Conservation (phyloP, 2,888 invertebrate genomes). For the Limulus polyphemus region DNA sequence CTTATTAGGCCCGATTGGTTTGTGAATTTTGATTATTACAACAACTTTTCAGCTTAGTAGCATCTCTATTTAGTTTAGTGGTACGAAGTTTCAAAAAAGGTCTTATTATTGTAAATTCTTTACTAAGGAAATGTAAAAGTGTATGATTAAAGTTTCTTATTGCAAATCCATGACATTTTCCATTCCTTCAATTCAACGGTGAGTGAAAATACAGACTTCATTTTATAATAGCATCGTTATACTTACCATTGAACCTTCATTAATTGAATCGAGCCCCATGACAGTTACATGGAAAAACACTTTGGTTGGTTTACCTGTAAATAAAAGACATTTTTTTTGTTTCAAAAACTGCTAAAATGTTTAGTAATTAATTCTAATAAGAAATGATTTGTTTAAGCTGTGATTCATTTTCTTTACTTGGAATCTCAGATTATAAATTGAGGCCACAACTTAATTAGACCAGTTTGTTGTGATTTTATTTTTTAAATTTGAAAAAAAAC, state of each 20-base stretch:
- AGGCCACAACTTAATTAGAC: too few relatives aligned
- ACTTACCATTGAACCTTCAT: conserved; percentile 83
- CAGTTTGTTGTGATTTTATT: too few relatives aligned
- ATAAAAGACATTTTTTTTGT: too few relatives aligned
- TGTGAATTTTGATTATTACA: not conserved
- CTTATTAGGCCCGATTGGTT: too few relatives aligned
- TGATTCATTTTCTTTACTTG: too few relatives aligned
- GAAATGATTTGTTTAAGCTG: too few relatives aligned
- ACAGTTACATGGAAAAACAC: conserved; percentile 87
- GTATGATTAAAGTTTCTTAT: too few relatives aligned
- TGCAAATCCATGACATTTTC: too few relatives aligned
- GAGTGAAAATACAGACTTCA: conserved; percentile 3
- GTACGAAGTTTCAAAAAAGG: not conserved
- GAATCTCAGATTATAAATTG: too few relatives aligned
- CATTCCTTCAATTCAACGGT: not conserved
- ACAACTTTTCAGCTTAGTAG: not conserved
- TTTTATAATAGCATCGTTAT: not conserved
- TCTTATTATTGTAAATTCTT: not conserved
- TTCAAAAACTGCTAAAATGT: not conserved
- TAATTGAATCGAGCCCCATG: conserved; percentile 77
- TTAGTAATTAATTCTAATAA: too few relatives aligned
- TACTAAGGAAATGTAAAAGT: too few relatives aligned
- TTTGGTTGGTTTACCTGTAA: conserved; percentile 61
- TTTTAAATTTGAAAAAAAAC: too few relatives aligned
- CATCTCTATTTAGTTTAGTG: not conserved